Evolutionary conservation across 2,888 invertebrate species (phyloP), one percentile per base, ranked within the genome.

Genomic region (Petrolisthes cinctipes): DNA sequence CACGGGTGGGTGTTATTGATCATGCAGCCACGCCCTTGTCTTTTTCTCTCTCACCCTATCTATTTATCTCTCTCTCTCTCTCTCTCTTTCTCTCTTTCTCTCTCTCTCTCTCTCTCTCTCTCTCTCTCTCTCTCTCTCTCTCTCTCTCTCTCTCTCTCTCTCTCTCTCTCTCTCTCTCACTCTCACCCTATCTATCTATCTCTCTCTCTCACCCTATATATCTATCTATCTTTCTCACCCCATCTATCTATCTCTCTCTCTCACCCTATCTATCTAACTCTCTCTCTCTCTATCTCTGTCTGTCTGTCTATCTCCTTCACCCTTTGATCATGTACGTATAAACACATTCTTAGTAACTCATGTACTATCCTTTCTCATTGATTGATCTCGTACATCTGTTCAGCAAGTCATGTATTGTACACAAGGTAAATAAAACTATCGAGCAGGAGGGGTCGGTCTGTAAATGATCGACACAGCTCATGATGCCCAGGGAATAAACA

Each of bases 81-180:
- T 17, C 9, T 61, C 61, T 61, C 11, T 17, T 3, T 61, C 17
- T 17, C 61, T 61, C 9, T 61, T 3, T 11, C 17, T 61, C 61
- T 61, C 61, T 61, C 61, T 61, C 61, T 61, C 61, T 61, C 61
- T 61, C 61, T 61, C 61, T 61, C 61, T 61, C 61, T 61, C 61
- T 61, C 61, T 61, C 61, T 61, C 61, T 61, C 61, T 9, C 14
- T 14, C 14, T 9, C 61, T 14, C 61, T 14, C 6, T 14, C 14
- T 6, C 61, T 9, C 6, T 14, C 61, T 9, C 14, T 61, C 14
- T 9, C 61, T 61, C 61, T 61, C 6, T 61, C 6, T 14, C 61
- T 61, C 61, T 14, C 6, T 61, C 61, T 14, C 61, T 61, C 61
- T 14, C 61, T 61, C 61, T 9, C 61, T 14, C 6, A 61, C 61